phyloP scores from a whole-genome alignment of 1,140 invertebrate species.

The Anoplophora glabripennis region DNA sequence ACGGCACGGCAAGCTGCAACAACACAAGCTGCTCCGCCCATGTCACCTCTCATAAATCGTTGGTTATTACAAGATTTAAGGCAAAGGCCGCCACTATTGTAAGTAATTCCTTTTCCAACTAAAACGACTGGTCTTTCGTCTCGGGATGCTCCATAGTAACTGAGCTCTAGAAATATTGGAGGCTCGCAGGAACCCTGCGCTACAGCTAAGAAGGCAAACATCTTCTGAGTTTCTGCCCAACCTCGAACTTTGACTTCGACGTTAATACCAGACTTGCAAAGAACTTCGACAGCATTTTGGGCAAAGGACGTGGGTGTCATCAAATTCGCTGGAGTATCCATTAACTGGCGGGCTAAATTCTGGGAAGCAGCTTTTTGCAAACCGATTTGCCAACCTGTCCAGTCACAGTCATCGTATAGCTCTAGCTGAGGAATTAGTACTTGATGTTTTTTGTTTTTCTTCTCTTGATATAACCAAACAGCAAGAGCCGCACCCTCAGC shows the following conservation, averaged over 20 bases:
- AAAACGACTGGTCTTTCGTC: conserved; percentile 48
- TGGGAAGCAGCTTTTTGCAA: conserved; percentile 58
- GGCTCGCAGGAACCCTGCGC: conserved; percentile 60
- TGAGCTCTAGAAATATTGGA: conserved; percentile 62
- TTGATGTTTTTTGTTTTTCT: conserved; percentile 56
- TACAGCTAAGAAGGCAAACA: conserved; percentile 63
- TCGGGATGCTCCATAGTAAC: conserved; percentile 50
- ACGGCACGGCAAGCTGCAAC: conserved; percentile 55
- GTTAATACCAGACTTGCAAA: conserved; percentile 52
- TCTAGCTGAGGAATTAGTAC: conserved; percentile 52
- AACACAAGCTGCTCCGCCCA: conserved; percentile 66
- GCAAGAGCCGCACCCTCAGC: conserved; percentile 68
- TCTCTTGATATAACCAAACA: conserved; percentile 64
- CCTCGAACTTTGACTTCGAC: conserved; percentile 55
- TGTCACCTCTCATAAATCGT: conserved; percentile 64
- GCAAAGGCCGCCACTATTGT: conserved; percentile 67
- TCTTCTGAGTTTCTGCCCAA: conserved; percentile 61
- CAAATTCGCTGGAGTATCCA: conserved; percentile 64
- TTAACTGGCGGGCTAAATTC: conserved; percentile 60
- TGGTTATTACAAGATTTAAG: conserved; percentile 58
- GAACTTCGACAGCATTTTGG: conserved; percentile 50
- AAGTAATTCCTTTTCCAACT: conserved; percentile 61
- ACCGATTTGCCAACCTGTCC: conserved; percentile 57
- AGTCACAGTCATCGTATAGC: conserved; percentile 51
- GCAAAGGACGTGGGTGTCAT: conserved; percentile 64